phyloP scores from a whole-genome alignment of 2,113 vertebrate species.

The Lipophrys pholis region DNA sequence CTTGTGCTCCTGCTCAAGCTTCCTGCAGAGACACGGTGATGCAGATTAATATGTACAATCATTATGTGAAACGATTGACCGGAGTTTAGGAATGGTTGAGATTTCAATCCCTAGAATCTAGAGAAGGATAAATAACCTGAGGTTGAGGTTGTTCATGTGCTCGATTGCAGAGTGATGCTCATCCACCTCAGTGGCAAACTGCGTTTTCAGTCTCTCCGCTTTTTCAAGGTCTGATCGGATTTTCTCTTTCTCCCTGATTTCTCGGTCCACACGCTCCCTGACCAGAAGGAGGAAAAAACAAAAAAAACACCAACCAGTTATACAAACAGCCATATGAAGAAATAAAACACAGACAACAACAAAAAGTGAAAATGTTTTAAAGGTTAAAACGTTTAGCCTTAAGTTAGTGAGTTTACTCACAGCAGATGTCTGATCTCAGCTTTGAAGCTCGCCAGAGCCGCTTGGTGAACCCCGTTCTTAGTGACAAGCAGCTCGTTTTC shows the following conservation, averaged over 20 bases:
- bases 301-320: background rate
- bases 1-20: constrained; percentile 93
- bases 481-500: constrained; percentile 93
- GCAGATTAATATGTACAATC: too few relatives aligned
- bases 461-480: constrained; percentile 92
- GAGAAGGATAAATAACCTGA: constrained; percentile 82
- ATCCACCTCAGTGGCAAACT: constrained; percentile 93
- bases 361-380: too few relatives aligned
- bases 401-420: constrained; percentile 84
- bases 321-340: background rate
- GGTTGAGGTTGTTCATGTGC: constrained; percentile 88
- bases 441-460: constrained; percentile 93
- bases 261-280: constrained; percentile 90
- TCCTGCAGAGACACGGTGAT: constrained; percentile 77
- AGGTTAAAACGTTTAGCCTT: too few relatives aligned
- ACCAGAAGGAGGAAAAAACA: too few relatives aligned
- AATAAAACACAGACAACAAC: background rate
- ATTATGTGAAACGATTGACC: background rate
- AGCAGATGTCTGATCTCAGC: constrained; percentile 91
- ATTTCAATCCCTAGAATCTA: too few relatives aligned
- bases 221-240: constrained; percentile 91
- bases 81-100: background rate
- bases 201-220: constrained; percentile 90
- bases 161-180: constrained; percentile 94
- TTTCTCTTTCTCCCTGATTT: constrained; percentile 92